These are phyloP conservation scores for Chelonus insularis DNA, from an alignment of 1,140 invertebrate genomes.

Conservation along the genomic window DNA sequence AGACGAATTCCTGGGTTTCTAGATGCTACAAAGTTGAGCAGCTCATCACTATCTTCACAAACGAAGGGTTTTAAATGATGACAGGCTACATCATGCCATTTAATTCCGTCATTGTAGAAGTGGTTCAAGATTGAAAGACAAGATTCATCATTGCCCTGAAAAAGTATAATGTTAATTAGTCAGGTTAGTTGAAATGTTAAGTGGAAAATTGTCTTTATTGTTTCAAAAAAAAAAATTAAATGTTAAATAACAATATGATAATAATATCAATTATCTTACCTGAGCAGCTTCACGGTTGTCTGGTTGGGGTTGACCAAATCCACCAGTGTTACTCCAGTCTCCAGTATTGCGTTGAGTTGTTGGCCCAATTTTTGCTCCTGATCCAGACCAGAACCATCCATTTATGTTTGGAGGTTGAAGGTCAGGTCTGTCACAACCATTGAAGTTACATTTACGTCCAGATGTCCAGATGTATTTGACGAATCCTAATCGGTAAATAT, in stretches of 20 bases:
- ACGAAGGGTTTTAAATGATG: constrained; percentile 91
- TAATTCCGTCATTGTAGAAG: constrained; percentile 89
- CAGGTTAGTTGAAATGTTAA: no score
- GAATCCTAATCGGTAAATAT: constrained; percentile 51
- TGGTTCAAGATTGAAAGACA: constrained; percentile 89
- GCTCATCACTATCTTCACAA: constrained; percentile 89
- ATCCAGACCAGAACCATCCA: constrained; percentile 93
- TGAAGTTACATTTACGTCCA: constrained; percentile 89
- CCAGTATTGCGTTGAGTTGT: constrained; percentile 84
- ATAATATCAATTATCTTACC: no score
- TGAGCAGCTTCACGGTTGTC: constrained; percentile 89
- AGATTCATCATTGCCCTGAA: constrained; percentile 83
- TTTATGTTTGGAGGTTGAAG: constrained; percentile 86
- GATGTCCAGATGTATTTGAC: constrained; percentile 86
- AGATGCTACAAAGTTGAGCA: constrained; percentile 86
- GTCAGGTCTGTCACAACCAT: constrained; percentile 84
- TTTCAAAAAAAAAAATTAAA: no score
- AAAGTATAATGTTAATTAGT: constrained; percentile 8
- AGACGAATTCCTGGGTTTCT: constrained; percentile 82
- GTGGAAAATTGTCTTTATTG: no score
- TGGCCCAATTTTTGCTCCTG: constrained; percentile 84
- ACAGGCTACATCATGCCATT: constrained; percentile 91
- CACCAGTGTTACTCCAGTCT: constrained; percentile 86
- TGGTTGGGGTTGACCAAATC: constrained; percentile 81
- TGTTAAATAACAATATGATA: no score